phyloP scores from a whole-genome alignment of 2,888 invertebrate genomes.

The Romanomermis culicivorax region DNA sequence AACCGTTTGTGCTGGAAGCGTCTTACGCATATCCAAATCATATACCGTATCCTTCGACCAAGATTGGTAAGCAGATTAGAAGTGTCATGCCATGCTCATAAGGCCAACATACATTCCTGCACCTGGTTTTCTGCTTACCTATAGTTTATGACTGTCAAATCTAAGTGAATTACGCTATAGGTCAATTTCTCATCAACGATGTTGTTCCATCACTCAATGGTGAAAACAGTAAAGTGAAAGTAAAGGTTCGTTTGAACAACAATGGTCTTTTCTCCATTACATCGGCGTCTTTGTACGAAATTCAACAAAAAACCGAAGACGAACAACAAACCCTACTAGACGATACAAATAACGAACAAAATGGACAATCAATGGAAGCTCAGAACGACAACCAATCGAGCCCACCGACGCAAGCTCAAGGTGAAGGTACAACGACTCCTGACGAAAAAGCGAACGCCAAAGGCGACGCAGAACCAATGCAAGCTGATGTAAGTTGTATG shows the following conservation, averaged over 20 bases:
- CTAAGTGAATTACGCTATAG: too few relatives aligned
- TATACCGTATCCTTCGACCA: constrained; percentile 48
- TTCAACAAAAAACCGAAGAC: constrained; percentile 31
- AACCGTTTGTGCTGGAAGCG: constrained; percentile 65
- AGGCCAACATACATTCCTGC: too few relatives aligned
- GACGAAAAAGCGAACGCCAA: too few relatives aligned
- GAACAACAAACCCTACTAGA: constrained; percentile 36
- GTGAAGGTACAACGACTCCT: too few relatives aligned
- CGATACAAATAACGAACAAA: constrained; percentile 16
- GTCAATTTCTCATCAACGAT: constrained; percentile 31
- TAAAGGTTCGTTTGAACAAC: constrained; percentile 77
- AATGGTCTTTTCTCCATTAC: constrained; percentile 74
- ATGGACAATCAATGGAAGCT: constrained; percentile 11
- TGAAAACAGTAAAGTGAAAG: constrained; percentile 78
- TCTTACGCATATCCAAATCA: constrained; percentile 44
- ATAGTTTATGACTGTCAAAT: too few relatives aligned
- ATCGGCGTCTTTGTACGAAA: constrained; percentile 48
- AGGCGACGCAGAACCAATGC: too few relatives aligned
- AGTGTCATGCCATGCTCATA: constrained; percentile 6
- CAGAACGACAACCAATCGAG: constrained; percentile 8
- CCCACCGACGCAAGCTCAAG: too few relatives aligned
- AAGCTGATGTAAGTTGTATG: too few relatives aligned
- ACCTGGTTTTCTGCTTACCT: too few relatives aligned
- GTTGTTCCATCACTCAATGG: constrained; percentile 64
- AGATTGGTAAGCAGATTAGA: constrained; percentile 20